Base-by-base conservation (phyloP, 1,140 invertebrate species). In the Formica selysi region DNA sequence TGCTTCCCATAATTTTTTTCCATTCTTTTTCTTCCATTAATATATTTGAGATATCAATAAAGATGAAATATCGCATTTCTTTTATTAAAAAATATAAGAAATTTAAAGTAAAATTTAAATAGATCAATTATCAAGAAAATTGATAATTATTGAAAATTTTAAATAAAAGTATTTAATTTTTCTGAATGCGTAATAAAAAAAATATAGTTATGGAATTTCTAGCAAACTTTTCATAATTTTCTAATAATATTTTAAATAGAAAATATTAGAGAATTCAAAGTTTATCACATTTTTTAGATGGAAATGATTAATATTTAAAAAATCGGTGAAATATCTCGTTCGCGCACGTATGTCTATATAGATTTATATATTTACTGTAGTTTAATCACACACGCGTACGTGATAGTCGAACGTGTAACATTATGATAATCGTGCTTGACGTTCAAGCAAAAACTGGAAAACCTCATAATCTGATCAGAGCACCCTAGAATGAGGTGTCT, bases 371-470 rank as follows among this genome's bases (percentile, higher is more conserved):
- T 73, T 44, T 44, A 61, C n/a, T 38, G 29, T 61, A 61, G 79
- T 61, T 74, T 13, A 36, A 83, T 83, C 68, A 16, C 48, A 16
- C 3, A 1, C 16, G 0, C 11, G 48, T 16, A 16, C 44, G 44
- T n/a, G 79, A 83, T 83, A 83, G 79, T 54, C 16, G 64, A 44
- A 57, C 79, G 67, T 73, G 13, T 64, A 36, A 32, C 54, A 16
- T 83, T 86, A 65, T 64, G 64, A 74, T 84, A 87, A 76, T 87
- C 54, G 79, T 44, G 79, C 44, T 76, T 87, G 71, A 71, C 19
- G 44, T 87, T 70, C 29, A 54, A 64, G 64, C 64, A 54, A 65
- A 76, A 71, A 54, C 51, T 44, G 57, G 44, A 61, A 11, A 70
- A 71, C 29, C 54, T 71, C 32, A 65, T 83, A 84, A 83, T 76